Conservation (phyloP, 2,113 vertebrate species). For the Campylorhamphus procurvoides region DNA sequence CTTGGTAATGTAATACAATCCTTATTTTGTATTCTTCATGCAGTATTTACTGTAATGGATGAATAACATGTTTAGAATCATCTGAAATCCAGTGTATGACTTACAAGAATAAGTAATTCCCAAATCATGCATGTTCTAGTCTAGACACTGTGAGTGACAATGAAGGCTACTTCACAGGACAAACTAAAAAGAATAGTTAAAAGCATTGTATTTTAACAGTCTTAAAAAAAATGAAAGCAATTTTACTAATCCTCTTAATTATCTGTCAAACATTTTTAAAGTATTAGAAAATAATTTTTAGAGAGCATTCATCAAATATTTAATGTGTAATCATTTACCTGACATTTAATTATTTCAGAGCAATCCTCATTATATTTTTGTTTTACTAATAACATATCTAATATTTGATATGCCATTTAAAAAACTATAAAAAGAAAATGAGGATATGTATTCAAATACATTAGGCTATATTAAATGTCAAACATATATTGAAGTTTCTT, state of each 20-base stretch:
- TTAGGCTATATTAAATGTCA: slow-evolving; percentile 51
- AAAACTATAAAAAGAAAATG: slow-evolving; percentile 31
- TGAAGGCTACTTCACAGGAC: not conserved
- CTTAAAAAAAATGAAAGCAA: slow-evolving; percentile 14
- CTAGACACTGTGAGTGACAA: not conserved
- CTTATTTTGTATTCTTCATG: not conserved
- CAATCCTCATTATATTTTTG: slow-evolving; percentile 54
- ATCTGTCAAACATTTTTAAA: slow-evolving; percentile 26
- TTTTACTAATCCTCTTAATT: slow-evolving; percentile 50
- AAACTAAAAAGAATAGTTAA: not conserved
- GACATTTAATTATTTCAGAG: slow-evolving; percentile 51
- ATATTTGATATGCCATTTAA: slow-evolving; percentile 49
- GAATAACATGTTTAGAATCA: not conserved
- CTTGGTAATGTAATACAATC: not conserved
- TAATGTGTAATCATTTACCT: slow-evolving; percentile 24
- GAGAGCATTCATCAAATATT: slow-evolving; percentile 50
- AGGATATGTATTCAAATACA: slow-evolving; percentile 33
- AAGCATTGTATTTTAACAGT: not conserved
- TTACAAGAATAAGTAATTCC: not conserved
- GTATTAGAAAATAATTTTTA: slow-evolving; percentile 46
- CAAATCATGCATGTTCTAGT: not conserved
- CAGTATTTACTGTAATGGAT: not conserved
- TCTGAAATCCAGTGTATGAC: not conserved
- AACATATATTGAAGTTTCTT: not conserved
- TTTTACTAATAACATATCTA: slow-evolving; percentile 25